Conservation (phyloP, 2,888 invertebrate genomes). For the Euphydryas editha region DNA sequence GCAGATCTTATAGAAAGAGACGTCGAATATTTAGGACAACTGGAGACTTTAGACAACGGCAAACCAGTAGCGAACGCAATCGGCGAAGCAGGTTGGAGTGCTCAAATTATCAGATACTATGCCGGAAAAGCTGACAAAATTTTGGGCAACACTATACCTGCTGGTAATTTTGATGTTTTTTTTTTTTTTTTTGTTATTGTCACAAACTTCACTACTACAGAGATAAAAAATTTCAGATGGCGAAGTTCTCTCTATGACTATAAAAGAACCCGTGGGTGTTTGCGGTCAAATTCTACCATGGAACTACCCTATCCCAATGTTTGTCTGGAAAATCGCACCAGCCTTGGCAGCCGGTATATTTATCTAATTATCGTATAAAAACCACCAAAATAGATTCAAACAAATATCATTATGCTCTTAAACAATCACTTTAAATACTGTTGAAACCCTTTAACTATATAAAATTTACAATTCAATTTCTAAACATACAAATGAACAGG, state of each 20-base stretch:
- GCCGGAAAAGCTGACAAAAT: constrained; percentile 97
- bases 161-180: constrained; percentile 60
- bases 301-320: constrained; percentile 97
- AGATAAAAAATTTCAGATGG: constrained; percentile 84
- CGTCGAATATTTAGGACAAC: constrained; percentile 88
- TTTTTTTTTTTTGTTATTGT: neutral
- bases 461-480: too few relatives aligned
- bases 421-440: too few relatives aligned
- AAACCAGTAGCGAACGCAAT: constrained; percentile 91
- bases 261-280: constrained; percentile 94
- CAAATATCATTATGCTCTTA: too few relatives aligned
- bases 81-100: constrained; percentile 86
- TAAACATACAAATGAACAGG: too few relatives aligned
- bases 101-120: constrained; percentile 90
- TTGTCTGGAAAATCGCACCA: constrained; percentile 96
- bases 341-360: constrained; percentile 86
- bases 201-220: neutral
- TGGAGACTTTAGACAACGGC: constrained; percentile 98
- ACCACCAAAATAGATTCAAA: too few relatives aligned
- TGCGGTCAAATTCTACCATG: constrained; percentile 97
- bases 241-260: constrained; percentile 90
- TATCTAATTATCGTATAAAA: constrained; percentile 47
- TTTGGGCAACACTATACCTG: constrained; percentile 89
- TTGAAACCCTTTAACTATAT: too few relatives aligned
- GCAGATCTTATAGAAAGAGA: constrained; percentile 92